Evolutionary conservation across 2,797 vertebrate species (phyloP).

Genomic region (Emys orbicularis): DNA sequence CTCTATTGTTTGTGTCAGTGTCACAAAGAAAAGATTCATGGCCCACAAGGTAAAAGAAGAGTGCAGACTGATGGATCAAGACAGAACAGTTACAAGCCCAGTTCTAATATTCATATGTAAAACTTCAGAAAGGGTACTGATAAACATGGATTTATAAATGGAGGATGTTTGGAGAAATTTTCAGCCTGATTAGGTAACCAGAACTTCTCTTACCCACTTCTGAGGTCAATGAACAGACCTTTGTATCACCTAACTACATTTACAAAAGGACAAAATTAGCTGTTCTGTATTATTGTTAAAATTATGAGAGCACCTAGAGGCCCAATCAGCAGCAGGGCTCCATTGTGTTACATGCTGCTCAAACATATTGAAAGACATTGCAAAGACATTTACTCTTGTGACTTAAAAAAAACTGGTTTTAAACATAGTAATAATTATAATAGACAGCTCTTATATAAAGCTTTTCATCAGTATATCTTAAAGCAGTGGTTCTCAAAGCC

Average conservation of each 20-base stretch:
- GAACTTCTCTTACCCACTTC: accelerated
- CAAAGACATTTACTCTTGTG: not conserved
- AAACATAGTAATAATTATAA: not conserved
- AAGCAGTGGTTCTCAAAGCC: too few relatives aligned
- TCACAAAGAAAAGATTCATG: not conserved
- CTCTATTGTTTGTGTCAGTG: not conserved
- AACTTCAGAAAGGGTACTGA: not conserved
- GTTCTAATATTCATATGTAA: not conserved
- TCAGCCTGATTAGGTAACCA: not conserved
- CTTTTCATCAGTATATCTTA: too few relatives aligned
- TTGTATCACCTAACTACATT: not conserved
- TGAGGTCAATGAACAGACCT: not conserved
- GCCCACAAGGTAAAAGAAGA: not conserved
- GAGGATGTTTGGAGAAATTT: not conserved
- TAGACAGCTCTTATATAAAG: not conserved
- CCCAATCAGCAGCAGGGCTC: not conserved
- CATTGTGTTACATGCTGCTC: not conserved
- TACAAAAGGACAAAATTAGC: not conserved
- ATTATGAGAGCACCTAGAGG: not conserved
- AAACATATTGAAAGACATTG: not conserved
- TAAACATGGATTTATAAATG: not conserved
- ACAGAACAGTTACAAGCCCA: not conserved
- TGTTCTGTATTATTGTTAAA: not conserved
- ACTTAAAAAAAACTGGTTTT: not conserved
- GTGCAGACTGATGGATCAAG: not conserved